Conservation (phyloP, 2,113 vertebrate genomes). For the Oncorhynchus clarkii region DNA sequence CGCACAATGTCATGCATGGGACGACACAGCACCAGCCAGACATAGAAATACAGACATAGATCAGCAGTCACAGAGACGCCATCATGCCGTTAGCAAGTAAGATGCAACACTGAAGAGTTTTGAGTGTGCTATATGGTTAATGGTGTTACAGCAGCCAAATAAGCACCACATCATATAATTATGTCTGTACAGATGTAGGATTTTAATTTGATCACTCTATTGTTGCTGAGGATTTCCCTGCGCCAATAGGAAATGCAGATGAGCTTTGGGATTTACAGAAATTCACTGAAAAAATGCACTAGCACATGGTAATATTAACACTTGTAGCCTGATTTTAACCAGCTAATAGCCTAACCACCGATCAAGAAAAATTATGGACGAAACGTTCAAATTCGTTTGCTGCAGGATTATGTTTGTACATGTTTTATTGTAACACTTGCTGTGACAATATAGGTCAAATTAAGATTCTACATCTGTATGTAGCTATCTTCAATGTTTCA, state of each 20-base stretch:
- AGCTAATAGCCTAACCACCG: no score
- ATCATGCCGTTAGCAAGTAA: background rate
- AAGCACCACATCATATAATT: slow-evolving; percentile 28
- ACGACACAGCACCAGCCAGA: background rate
- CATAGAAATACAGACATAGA: background rate
- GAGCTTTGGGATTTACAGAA: no score
- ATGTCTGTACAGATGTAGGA: no score
- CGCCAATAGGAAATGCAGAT: no score
- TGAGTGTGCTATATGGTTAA: slow-evolving; percentile 29
- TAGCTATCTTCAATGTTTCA: slow-evolving; percentile 18
- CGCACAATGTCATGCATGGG: slow-evolving; percentile 42
- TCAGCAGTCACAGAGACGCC: slow-evolving; percentile 6
- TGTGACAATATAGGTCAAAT: background rate
- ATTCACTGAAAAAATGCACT: no score
- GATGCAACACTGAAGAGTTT: slow-evolving; percentile 37
- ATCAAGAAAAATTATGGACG: no score
- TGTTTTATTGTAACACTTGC: background rate
- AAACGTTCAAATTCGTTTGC: no score
- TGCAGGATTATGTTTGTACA: no score
- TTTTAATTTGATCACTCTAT: no score
- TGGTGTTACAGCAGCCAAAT: slow-evolving; percentile 19
- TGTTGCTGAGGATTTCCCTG: no score
- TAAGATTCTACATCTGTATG: background rate
- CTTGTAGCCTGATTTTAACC: no score
- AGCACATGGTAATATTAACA: no score